These are phyloP conservation scores for Nomada goodeniana DNA, from an alignment of 2,888 invertebrate species.

Conservation along the genomic window DNA sequence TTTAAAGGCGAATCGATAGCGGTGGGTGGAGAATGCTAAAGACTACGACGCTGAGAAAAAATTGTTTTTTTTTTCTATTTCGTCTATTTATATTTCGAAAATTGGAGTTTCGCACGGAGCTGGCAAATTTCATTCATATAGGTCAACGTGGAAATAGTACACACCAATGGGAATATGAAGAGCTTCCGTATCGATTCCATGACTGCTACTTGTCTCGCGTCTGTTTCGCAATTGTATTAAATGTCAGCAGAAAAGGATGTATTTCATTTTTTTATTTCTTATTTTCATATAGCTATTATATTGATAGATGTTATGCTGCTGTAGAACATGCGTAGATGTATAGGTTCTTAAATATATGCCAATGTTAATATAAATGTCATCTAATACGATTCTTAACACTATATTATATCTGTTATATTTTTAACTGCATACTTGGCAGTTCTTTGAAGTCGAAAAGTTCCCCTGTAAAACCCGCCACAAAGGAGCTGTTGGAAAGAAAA, in stretches of 20 bases:
- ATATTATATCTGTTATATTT: too few species aligned
- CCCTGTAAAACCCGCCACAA: too few species aligned
- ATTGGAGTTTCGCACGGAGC: not conserved
- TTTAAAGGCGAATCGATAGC: constrained; percentile 55
- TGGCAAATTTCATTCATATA: constrained; percentile 13
- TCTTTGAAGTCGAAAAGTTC: too few species aligned
- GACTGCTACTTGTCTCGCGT: not conserved
- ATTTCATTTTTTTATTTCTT: not conserved
- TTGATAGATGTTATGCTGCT: too few species aligned
- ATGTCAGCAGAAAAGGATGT: not conserved
- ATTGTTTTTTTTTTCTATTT: constrained; percentile 3
- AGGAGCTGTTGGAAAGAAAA: too few species aligned
- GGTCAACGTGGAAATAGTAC: not conserved
- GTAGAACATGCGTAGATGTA: too few species aligned
- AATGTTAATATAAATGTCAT: too few species aligned
- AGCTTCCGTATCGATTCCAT: constrained; percentile 1
- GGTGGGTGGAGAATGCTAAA: constrained; percentile 1
- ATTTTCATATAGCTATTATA: not conserved
- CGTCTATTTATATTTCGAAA: not conserved
- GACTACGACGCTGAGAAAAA: constrained; percentile 2
- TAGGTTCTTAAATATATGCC: too few species aligned
- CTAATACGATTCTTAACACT: too few species aligned
- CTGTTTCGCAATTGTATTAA: not conserved
- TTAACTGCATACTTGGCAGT: too few species aligned
- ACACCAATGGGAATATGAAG: not conserved